Percentiles rank a stretch among this genome's conserved stretches.
Conservation (phyloP, 2,797 vertebrate genomes). For the Aplochiton taeniatus region DNA sequence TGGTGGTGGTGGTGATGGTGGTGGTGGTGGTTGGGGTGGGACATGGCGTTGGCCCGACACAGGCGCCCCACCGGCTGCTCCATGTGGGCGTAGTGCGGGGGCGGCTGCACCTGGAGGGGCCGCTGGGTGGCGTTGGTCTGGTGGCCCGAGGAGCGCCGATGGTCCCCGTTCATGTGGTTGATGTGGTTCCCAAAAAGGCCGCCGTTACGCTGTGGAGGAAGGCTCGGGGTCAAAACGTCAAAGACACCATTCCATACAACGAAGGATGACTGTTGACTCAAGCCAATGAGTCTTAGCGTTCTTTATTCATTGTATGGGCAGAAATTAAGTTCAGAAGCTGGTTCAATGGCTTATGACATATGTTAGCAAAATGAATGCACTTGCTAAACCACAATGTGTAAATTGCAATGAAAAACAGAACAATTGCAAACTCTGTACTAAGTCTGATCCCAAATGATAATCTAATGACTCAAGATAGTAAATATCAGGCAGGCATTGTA, state of each 20-base stretch:
- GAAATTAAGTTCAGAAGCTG: slow-evolving; percentile 71
- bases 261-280: not conserved
- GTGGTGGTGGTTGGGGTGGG: slow-evolving; percentile 69
- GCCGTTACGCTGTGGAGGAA: slow-evolving; percentile 87
- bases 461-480: no score
- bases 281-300: slow-evolving; percentile 49
- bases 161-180: slow-evolving; percentile 90
- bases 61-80: slow-evolving; percentile 81
- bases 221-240: slow-evolving; percentile 49
- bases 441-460: slow-evolving; percentile 32
- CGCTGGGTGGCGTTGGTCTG: slow-evolving; percentile 97
- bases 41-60: slow-evolving; percentile 77
- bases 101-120: slow-evolving; percentile 90
- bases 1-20: slow-evolving; percentile 86
- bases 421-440: slow-evolving; percentile 32
- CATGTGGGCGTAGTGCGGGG: slow-evolving; percentile 87
- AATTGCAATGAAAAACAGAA: slow-evolving; percentile 56
- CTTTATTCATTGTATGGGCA: slow-evolving; percentile 53
- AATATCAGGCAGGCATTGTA: no score
- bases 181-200: slow-evolving; percentile 96
- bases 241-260: slow-evolving; percentile 1
- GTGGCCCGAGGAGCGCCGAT: slow-evolving; percentile 87
- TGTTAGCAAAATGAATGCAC: slow-evolving; percentile 57
- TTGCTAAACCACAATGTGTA: slow-evolving; percentile 39
- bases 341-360: slow-evolving; percentile 66